Evolutionary conservation across 1,140 invertebrate species (phyloP).

Genomic region (Armadillidium nasatum): DNA sequence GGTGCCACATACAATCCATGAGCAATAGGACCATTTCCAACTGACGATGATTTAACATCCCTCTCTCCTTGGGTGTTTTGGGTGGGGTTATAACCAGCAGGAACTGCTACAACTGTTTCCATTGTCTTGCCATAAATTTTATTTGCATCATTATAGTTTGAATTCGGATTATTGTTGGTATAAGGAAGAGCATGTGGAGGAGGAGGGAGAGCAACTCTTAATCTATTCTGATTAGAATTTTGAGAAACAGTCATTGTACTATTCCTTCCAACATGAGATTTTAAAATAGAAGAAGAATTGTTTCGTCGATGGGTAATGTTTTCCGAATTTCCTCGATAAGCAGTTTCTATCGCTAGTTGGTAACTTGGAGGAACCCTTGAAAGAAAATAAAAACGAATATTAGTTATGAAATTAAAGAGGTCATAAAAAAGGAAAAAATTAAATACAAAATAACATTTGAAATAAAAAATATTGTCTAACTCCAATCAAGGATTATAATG

Average conservation of each 20-base stretch:
- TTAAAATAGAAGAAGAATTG: background rate
- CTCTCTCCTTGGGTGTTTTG: background rate
- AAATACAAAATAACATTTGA: no score
- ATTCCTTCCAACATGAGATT: background rate
- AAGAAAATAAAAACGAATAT: background rate
- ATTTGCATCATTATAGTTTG: background rate
- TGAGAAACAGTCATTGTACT: no score
- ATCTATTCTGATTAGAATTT: no score
- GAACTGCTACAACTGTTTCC: background rate
- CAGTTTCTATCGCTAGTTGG: background rate
- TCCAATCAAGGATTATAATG: no score
- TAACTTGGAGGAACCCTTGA: background rate
- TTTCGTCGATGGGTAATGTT: background rate
- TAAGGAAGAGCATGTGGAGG: background rate
- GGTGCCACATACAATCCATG: constrained; percentile 1
- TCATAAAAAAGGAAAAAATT: no score
- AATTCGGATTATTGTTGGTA: background rate
- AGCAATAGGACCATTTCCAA: background rate
- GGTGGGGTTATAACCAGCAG: background rate
- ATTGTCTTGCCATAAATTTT: background rate
- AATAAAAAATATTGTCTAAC: no score
- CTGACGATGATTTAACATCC: background rate
- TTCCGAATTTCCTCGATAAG: background rate
- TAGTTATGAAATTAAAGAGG: no score
- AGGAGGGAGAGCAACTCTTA: no score